Conservation (phyloP, 2,113 vertebrate genomes). For the Prietella phreatophila region DNA sequence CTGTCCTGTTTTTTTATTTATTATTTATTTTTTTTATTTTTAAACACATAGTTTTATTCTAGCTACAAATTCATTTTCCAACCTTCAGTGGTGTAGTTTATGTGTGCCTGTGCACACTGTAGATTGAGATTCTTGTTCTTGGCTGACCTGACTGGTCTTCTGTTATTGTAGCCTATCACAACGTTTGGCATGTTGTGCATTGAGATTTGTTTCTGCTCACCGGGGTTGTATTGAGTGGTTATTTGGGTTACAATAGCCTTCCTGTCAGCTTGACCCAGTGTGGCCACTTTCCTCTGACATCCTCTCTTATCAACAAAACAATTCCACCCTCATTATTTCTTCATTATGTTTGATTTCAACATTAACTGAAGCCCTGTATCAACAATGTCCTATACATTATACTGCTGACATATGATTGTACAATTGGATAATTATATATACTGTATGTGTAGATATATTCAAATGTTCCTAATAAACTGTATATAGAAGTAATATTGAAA, state of each 20-base stretch:
- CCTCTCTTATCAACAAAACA: background rate
- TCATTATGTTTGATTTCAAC: background rate
- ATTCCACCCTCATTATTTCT: background rate
- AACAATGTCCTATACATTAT: background rate
- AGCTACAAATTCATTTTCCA: background rate
- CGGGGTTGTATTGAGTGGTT: background rate
- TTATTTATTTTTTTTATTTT: background rate
- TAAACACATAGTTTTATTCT: background rate
- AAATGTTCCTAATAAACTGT: background rate
- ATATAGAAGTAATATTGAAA: background rate
- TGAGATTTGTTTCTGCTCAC: background rate
- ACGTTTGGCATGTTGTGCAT: background rate
- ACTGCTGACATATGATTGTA: background rate
- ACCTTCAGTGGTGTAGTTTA: background rate
- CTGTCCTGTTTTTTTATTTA: background rate
- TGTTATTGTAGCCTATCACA: background rate
- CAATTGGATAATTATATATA: too few relatives aligned
- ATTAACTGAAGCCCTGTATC: background rate
- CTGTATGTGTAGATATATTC: background rate
- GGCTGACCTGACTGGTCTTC: background rate
- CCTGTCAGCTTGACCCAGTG: background rate
- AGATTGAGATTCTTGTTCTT: background rate
- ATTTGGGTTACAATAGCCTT: background rate
- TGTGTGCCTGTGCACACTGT: background rate
- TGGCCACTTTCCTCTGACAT: background rate